Conservation (phyloP, 2,888 invertebrate species). For the Polydrusus tereticollis region DNA sequence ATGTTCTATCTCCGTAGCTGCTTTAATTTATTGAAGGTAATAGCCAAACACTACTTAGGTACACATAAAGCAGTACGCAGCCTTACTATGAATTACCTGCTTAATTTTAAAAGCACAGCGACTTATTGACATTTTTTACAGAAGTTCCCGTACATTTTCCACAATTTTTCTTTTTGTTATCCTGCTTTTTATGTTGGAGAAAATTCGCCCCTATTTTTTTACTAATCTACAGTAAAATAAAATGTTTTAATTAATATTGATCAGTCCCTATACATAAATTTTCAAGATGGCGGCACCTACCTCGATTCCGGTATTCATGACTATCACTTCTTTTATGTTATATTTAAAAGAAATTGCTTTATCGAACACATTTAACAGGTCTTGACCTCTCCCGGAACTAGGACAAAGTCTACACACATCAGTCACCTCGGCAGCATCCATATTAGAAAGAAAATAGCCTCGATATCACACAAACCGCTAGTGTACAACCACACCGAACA, state of each 20-base stretch:
- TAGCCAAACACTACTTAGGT: too few species aligned
- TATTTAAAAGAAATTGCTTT: constrained; percentile 22
- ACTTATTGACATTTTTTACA: too few species aligned
- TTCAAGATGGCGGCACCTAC: constrained; percentile 44
- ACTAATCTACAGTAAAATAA: not conserved
- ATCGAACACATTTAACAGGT: constrained; percentile 53
- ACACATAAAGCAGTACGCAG: too few species aligned
- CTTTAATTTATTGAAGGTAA: too few species aligned
- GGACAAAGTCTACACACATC: constrained; percentile 51
- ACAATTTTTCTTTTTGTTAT: too few species aligned
- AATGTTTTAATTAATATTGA: not conserved
- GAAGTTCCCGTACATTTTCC: too few species aligned
- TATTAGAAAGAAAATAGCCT: constrained; percentile 8
- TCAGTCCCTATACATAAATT: not conserved
- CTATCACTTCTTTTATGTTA: constrained; percentile 52
- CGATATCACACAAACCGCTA: not conserved
- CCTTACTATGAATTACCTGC: too few species aligned
- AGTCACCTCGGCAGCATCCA: constrained; percentile 30
- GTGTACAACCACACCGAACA: not conserved
- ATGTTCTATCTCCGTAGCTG: too few species aligned
- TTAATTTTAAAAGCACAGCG: too few species aligned
- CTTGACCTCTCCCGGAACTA: not conserved
- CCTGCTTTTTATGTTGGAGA: too few species aligned
- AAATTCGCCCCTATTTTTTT: too few species aligned
- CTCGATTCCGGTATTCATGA: constrained; percentile 53